Conservation (phyloP, 2,888 invertebrate species). For the Zele albiditarsus region DNA sequence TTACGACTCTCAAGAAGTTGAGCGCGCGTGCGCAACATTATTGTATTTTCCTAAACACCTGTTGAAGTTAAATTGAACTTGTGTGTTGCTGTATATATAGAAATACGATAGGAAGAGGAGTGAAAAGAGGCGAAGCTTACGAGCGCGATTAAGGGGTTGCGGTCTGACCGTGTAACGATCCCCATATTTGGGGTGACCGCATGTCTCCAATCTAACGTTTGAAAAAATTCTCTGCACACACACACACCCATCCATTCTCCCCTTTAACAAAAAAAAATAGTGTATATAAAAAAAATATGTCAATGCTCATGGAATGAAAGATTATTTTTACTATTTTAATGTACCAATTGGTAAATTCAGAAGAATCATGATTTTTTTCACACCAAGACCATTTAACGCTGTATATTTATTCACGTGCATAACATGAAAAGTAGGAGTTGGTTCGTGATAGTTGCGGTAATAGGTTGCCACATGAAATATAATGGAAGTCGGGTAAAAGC, state of each 20-base stretch:
- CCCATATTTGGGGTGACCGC: conserved; percentile 57
- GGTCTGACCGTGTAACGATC: conserved; percentile 68
- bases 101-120: conserved; percentile 18
- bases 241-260: not conserved
- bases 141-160: conserved; percentile 68
- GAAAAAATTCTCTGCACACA: not conserved
- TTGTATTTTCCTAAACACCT: conserved; percentile 73
- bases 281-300: not conserved
- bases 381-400: not conserved
- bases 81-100: conserved; percentile 51
- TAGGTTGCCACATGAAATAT: conserved; percentile 6
- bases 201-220: conserved; percentile 24
- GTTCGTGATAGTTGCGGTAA: conserved; percentile 25
- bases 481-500: conserved; percentile 2
- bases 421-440: conserved; percentile 24
- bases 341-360: too few species aligned
- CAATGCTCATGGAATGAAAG: too few species aligned
- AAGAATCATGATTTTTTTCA: too few species aligned
- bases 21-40: conserved; percentile 71
- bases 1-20: conserved; percentile 65
- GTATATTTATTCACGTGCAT: conserved; percentile 1
- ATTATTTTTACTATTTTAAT: too few species aligned
- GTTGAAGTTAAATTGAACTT: conserved; percentile 71
- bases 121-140: conserved; percentile 40
- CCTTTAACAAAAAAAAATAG: not conserved